A percentile compares a stretch with the other conserved stretches of the same genome.
phyloP scores from a whole-genome alignment of 2,113 vertebrate genomes.

The Eubucco bourcierii region DNA sequence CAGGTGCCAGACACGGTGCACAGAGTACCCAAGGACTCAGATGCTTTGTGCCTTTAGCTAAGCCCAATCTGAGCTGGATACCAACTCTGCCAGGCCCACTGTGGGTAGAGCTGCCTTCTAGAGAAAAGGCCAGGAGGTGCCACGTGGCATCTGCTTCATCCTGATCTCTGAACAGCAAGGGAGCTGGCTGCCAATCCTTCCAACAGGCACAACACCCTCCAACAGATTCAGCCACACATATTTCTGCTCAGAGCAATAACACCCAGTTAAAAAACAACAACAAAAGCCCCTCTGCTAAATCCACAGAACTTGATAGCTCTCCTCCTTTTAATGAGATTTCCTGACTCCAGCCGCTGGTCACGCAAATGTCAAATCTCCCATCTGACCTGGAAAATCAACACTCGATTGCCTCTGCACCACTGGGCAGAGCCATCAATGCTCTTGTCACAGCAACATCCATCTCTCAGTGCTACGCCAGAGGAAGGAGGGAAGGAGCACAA shows the following conservation, averaged over 20 bases:
- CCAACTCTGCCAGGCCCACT: fast-evolving
- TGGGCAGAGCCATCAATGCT: neutral
- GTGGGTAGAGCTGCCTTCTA: neutral
- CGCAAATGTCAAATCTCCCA: slow-evolving; percentile 2
- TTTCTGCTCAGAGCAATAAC: neutral
- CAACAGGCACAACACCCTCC: neutral
- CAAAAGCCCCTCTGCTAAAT: neutral
- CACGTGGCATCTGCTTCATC: fast-evolving
- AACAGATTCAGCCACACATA: fast-evolving
- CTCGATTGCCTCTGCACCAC: neutral
- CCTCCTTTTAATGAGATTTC: slow-evolving; percentile 32
- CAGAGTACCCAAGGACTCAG: fast-evolving
- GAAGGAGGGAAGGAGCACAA: neutral
- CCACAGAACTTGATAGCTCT: neutral
- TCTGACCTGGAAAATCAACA: neutral
- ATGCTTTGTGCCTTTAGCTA: neutral
- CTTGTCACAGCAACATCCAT: neutral
- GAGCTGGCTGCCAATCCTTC: neutral
- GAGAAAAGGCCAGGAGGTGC: neutral
- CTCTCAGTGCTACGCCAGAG: neutral
- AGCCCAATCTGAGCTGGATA: neutral
- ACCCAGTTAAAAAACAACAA: neutral
- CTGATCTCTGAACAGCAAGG: neutral
- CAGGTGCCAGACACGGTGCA: neutral
- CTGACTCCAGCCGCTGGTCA: neutral